Evolutionary conservation across 1,140 invertebrate genomes (phyloP), one percentile per base, ranked within the genome.

Genomic region (Tetragonula clypearis): DNA sequence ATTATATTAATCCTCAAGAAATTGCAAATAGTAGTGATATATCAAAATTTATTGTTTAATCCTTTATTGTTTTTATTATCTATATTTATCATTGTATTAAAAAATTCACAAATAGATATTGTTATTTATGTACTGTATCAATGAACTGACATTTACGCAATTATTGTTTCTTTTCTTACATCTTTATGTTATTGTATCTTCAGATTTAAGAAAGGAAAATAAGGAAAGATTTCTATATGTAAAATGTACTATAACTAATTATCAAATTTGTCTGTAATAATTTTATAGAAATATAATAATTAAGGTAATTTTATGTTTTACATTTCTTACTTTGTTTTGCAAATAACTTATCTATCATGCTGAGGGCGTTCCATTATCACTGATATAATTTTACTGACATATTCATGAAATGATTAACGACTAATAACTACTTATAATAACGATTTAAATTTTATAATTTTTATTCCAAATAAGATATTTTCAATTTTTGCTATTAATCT

Each of bases 361-460:
- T 62, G 17, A 69, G 60, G 73, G 62, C 53, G 35, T 83, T 77
- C 11, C n/a, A 41, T 77, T 74, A 77, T 77, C 65, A 35, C 8
- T 60, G 30, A 58, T 82, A 56, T 26, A 2, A 65, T 65, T 76
- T 11, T 17, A 35, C 2, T 41, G 21, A 74, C 15, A 23, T 19
- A 41, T 41, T 41, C 2, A 30, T 68, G 23, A 23, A 41, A 35
- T 55, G 17, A 53, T 65, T 19, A 71, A 17, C 15, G 21, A 3
- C 9, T 60, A 23, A 62, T 62, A 62, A 62, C 23, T 62, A 69
- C n/a, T n/a, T 60, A 26, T 21, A 30, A 23, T 60, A 55, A 15
- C 2, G 62, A 23, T n/a, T 1, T 26, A n/a, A 60, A 62, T 23
- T 60, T 58, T 62, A 19, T 49, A 56, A 60, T 79, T 53, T 17